phyloP scores from a whole-genome alignment of 2,888 invertebrate genomes.

The Carpatolechia fugitivella region DNA sequence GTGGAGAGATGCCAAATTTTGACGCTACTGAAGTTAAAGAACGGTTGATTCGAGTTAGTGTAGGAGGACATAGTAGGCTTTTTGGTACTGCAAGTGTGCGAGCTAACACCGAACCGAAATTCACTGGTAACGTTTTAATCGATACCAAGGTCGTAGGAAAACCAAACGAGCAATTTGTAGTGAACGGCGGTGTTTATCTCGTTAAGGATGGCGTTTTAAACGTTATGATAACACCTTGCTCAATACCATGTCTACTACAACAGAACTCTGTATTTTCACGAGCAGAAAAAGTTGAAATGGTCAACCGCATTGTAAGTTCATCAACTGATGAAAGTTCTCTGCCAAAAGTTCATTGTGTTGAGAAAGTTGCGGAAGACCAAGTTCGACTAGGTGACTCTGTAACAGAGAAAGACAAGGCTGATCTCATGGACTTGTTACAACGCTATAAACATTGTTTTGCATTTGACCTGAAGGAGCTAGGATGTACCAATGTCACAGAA shows the following conservation, averaged over 20 bases:
- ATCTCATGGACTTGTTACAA: conserved; percentile 8
- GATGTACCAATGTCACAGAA: conserved; percentile 15
- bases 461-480: conserved; percentile 11
- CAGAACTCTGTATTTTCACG: neutral
- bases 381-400: conserved; percentile 5
- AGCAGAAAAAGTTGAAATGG: neutral
- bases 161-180: conserved; percentile 3
- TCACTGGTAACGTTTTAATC: neutral
- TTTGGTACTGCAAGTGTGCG: neutral
- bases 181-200: neutral
- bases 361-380: neutral
- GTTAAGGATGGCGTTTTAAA: neutral
- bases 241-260: neutral
- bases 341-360: too few relatives aligned
- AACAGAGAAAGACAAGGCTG: neutral
- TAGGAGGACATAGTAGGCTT: neutral
- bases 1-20: neutral
- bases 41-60: neutral
- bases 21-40: neutral
- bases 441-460: conserved; percentile 20
- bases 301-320: neutral
- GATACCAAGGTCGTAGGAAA: neutral
- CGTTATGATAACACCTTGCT: neutral
- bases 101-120: neutral
- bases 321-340: neutral